Base-by-base conservation (phyloP, 2,797 vertebrate genomes). In the Protonibea diacanthus region DNA sequence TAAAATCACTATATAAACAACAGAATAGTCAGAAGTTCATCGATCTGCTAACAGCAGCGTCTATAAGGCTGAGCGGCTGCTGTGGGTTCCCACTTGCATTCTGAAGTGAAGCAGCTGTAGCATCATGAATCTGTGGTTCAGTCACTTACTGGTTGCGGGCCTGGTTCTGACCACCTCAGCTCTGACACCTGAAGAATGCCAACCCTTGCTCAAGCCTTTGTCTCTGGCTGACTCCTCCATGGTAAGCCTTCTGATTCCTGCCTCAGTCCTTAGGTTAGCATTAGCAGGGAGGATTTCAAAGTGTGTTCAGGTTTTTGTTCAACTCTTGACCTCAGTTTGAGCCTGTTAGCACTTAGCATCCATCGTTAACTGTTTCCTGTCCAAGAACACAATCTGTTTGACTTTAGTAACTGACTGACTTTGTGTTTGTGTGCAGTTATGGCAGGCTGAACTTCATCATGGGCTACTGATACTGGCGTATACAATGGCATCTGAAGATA, bases 121-220 rank as follows among this genome's bases (percentile, higher is more conserved):
- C 75, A 66, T 49, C 64, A 87, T 90, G 88, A 74, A 40, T 13
- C 56, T 83, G 70, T 68, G 68, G 57, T 18, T 81, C 29, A 17
- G 15, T 58, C 40, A 13, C 13, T 10, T 85, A 63, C 67, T 88
- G 62, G 14, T 81, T 0, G 78, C 49, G 0, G 81, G 40, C 2
- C 15, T 82, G 56, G 61, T 72, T 29, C 68, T 82, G 45, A 71
- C 65, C 66, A 58, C 66, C 63, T 83, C 27, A 0, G 81, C 88
- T 21, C 57, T 21, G 20, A 67, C 76, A 0, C 42, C 63, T 17
- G 84, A 88, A 14, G 84, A 86, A 63, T 91, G 90, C 14, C 2
- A 48, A 14, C 40, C 38, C 0, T 1, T 84, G 45, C 3, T 77
- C 11, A 51, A 52, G 0, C 87, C 84, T 1, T 0, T 72, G 59